phyloP scores from a whole-genome alignment of 2,888 invertebrate genomes.

The Hermaeophaga mercurialis region DNA sequence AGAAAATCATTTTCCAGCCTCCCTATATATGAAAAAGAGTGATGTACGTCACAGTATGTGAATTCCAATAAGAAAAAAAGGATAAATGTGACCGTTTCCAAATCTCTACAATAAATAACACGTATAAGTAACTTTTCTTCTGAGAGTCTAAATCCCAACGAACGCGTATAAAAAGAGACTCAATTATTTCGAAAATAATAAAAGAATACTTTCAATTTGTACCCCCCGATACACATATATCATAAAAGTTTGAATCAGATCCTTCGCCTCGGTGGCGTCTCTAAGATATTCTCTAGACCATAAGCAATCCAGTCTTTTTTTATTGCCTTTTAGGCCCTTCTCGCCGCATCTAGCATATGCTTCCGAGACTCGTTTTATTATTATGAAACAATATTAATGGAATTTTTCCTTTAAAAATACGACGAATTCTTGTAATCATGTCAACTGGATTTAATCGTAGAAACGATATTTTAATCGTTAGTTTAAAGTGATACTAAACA shows the following conservation, averaged over 20 bases:
- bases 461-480: too few relatives aligned
- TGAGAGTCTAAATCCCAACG: not conserved
- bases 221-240: constrained; percentile 21
- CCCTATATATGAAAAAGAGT: too few relatives aligned
- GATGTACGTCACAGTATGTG: too few relatives aligned
- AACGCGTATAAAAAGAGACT: not conserved
- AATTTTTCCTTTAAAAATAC: constrained; percentile 3
- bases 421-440: too few relatives aligned
- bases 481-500: too few relatives aligned
- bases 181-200: constrained; percentile 1
- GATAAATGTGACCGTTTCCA: too few relatives aligned
- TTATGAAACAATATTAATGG: constrained; percentile 51
- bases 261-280: constrained; percentile 33
- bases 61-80: too few relatives aligned
- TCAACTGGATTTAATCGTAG: too few relatives aligned
- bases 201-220: constrained; percentile 18
- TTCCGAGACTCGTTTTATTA: constrained; percentile 48
- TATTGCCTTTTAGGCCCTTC: constrained; percentile 37
- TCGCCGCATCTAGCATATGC: constrained; percentile 49
- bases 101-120: too few relatives aligned
- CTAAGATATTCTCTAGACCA: constrained; percentile 42
- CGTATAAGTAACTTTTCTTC: too few relatives aligned
- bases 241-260: constrained; percentile 28
- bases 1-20: too few relatives aligned
- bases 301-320: constrained; percentile 46